These are phyloP conservation scores for Laticauda colubrina DNA, from an alignment of 2,113 vertebrate genomes.

Conservation along the genomic window DNA sequence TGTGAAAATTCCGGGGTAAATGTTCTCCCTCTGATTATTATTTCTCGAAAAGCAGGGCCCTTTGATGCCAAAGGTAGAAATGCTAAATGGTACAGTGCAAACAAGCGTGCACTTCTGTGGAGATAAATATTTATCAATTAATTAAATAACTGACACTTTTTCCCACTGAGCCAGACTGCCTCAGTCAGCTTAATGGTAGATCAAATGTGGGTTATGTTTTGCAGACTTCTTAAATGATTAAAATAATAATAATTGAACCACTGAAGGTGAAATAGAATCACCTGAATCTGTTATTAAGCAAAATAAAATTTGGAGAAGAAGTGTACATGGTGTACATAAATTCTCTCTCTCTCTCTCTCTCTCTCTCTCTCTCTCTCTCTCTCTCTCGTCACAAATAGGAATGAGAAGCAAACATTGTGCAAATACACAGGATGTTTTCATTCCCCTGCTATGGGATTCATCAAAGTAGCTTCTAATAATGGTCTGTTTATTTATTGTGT, in stretches of 20 bases:
- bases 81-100: background rate
- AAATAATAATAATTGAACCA: background rate
- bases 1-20: background rate
- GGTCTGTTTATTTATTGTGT: slow-evolving; percentile 23
- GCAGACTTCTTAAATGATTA: background rate
- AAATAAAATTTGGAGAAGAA: background rate
- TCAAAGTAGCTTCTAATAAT: background rate
- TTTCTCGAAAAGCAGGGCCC: background rate
- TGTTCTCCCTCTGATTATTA: background rate
- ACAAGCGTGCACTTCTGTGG: background rate
- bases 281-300: background rate
- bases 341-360: background rate
- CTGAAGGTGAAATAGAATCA: background rate
- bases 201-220: background rate
- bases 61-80: background rate
- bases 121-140: background rate
- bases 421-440: background rate
- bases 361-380: background rate
- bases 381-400: background rate
- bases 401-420: background rate
- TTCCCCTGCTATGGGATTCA: background rate
- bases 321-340: background rate
- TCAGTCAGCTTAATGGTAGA: background rate
- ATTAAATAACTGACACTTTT: background rate
- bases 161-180: background rate